Conservation (phyloP, 2,888 invertebrate species). For the Pandemis cinnamomeana region DNA sequence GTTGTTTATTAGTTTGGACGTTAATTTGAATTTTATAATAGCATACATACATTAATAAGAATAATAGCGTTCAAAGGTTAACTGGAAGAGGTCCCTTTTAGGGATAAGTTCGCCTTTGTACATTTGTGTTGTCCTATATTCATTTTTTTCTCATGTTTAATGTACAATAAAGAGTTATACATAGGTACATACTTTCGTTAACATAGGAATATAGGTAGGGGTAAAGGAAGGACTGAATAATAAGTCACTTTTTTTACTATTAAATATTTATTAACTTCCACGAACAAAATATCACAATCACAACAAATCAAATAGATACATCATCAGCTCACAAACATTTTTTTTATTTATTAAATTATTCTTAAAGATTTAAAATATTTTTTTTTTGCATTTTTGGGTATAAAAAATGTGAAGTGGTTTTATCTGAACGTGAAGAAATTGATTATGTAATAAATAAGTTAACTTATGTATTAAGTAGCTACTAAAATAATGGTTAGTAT, state of each 20-base stretch:
- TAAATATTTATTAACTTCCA: conserved; percentile 31
- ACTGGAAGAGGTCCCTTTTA: too few species aligned
- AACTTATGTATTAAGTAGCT: neutral
- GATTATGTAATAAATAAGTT: neutral
- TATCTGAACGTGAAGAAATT: neutral
- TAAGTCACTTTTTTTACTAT: neutral
- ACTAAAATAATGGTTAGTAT: neutral
- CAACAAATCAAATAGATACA: conserved; percentile 30
- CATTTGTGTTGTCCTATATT: too few species aligned
- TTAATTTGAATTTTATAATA: neutral
- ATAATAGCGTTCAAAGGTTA: neutral
- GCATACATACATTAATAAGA: neutral
- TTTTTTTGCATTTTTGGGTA: conserved; percentile 5
- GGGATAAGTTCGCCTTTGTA: too few species aligned
- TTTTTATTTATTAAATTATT: conserved; percentile 2
- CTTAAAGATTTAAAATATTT: neutral
- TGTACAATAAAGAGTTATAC: too few species aligned
- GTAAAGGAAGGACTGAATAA: neutral
- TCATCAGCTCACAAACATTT: neutral
- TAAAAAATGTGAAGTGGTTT: neutral
- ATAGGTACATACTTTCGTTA: too few species aligned
- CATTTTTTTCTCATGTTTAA: too few species aligned
- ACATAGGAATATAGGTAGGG: too few species aligned
- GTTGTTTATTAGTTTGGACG: neutral
- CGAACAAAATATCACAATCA: conserved; percentile 38